A percentile compares a stretch with the other conserved stretches of the same genome.
Conservation (phyloP, 2,113 vertebrate genomes). For the Spermophilus dauricus region DNA sequence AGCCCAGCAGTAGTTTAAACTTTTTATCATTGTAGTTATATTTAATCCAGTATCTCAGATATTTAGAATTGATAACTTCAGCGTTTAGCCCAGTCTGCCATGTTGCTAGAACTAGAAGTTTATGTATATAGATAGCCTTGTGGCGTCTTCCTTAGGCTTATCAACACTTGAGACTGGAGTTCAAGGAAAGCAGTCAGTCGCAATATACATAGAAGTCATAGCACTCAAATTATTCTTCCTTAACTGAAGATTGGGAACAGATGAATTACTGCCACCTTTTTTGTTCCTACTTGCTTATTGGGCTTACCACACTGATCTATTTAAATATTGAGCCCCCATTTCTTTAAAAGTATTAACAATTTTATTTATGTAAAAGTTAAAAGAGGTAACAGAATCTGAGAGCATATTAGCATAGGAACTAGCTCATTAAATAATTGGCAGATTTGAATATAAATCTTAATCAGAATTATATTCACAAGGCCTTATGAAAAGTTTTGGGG, state of each 20-base stretch:
- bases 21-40: neutral
- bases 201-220: neutral
- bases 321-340: neutral
- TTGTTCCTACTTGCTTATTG: slow-evolving; percentile 3
- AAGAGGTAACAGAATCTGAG: neutral
- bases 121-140: neutral
- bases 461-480: neutral
- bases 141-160: neutral
- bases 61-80: neutral
- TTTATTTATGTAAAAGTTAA: neutral
- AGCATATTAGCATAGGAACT: neutral
- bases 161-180: neutral
- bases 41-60: slow-evolving; percentile 30
- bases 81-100: neutral
- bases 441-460: slow-evolving; percentile 9
- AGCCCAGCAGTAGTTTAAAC: neutral
- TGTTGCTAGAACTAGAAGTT: neutral
- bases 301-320: neutral
- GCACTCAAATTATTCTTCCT: neutral
- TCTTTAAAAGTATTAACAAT: slow-evolving; percentile 19
- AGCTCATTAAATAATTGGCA: neutral
- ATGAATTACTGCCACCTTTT: neutral
- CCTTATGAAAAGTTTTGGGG: neutral
- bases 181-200: neutral
- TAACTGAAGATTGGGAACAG: neutral